phyloP scores from a whole-genome alignment of 2,888 invertebrate genomes.

The Caenorhabditis sp. region DNA sequence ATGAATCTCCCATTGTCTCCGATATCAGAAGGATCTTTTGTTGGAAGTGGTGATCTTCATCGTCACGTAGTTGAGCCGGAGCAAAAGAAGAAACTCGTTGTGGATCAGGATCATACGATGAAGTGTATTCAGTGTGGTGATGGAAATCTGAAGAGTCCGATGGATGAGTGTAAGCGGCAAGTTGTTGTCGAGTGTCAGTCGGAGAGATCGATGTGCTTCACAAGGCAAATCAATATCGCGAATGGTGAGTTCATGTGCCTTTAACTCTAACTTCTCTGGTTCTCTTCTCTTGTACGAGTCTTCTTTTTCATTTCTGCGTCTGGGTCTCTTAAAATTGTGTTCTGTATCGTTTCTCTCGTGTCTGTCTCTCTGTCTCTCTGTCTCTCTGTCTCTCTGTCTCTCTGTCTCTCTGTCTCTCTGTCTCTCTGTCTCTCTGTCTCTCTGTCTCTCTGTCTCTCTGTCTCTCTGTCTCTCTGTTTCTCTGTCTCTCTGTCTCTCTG shows the following conservation, averaged over 20 bases:
- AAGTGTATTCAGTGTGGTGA: slow-evolving; percentile 65
- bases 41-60: slow-evolving; percentile 25
- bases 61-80: background rate
- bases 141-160: slow-evolving; percentile 33
- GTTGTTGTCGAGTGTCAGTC: slow-evolving; percentile 49
- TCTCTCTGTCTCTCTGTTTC: too few relatives aligned
- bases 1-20: slow-evolving; percentile 25
- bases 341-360: too few relatives aligned
- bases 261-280: too few relatives aligned
- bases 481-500: too few relatives aligned
- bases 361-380: too few relatives aligned
- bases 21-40: slow-evolving; percentile 36
- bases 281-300: too few relatives aligned
- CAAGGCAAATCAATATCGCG: slow-evolving; percentile 53
- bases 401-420: too few relatives aligned
- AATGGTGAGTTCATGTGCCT: slow-evolving; percentile 43
- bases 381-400: too few relatives aligned
- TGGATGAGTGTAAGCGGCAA: slow-evolving; percentile 54
- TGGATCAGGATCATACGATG: slow-evolving; percentile 9
- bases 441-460: too few relatives aligned
- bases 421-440: too few relatives aligned
- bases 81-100: background rate
- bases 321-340: too few relatives aligned
- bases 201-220: slow-evolving; percentile 54
- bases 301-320: too few relatives aligned